Evolutionary conservation across 1,140 invertebrate genomes (phyloP).

Genomic region (Myzus persicae): DNA sequence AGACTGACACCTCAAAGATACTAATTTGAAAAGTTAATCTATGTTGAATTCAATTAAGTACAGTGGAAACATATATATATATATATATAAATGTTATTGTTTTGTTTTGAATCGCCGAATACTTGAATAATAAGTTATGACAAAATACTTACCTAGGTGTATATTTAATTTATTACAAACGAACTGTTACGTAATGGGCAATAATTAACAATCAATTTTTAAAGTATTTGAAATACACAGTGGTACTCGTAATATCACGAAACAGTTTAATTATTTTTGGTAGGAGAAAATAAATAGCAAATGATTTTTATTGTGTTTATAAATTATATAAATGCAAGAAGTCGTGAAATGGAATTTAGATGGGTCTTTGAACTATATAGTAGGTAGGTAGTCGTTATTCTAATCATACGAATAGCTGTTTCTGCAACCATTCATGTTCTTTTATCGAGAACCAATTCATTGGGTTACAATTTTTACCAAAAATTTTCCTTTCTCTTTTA

Average conservation of each 20-base stretch:
- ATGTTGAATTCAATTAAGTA: background rate
- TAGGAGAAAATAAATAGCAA: background rate
- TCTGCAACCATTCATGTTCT: constrained; percentile 19
- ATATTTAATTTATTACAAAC: background rate
- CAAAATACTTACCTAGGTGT: background rate
- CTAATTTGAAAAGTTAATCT: background rate
- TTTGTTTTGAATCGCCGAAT: background rate
- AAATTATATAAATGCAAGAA: constrained; percentile 5
- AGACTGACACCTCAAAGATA: background rate
- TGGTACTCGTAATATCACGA: background rate
- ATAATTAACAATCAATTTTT: background rate
- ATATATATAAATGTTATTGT: background rate
- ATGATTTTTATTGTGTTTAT: constrained; percentile 5
- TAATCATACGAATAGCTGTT: constrained; percentile 4
- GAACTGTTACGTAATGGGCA: background rate
- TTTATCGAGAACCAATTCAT: constrained; percentile 32
- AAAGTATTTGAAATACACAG: background rate
- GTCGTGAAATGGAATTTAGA: constrained; percentile 23
- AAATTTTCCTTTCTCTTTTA: constrained; percentile 41
- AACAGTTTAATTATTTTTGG: constrained; percentile 26
- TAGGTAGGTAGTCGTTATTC: constrained; percentile 37
- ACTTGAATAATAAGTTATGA: background rate
- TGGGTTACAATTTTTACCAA: background rate
- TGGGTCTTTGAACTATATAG: constrained; percentile 27
- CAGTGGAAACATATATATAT: background rate